A percentile compares a stretch with the other conserved stretches of the same genome.
Evolutionary conservation across 2,888 invertebrate genomes (phyloP).

Genomic region (Trachelus iudaicus): DNA sequence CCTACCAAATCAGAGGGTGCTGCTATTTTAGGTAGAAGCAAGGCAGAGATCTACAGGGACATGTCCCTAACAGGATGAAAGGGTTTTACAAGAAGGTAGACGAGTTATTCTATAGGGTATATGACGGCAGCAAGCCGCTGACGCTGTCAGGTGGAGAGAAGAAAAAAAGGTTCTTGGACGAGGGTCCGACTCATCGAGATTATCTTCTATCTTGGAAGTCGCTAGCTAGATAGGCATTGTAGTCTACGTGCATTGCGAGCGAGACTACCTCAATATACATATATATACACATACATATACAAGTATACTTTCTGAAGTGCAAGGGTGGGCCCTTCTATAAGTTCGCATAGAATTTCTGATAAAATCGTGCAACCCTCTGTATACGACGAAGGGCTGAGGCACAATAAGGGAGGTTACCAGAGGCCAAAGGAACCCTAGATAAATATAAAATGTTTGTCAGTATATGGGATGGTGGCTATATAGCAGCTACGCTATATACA

Average conservation of each 20-base stretch:
- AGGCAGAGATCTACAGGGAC: background rate
- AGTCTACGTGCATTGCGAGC: background rate
- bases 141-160: constrained; percentile 36
- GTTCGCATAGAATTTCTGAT: constrained; percentile 24
- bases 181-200: constrained; percentile 40
- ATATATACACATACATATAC: constrained; percentile 17
- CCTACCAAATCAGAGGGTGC: constrained; percentile 10
- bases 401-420: constrained; percentile 6
- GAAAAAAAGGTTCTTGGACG: constrained; percentile 5
- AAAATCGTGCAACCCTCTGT: constrained; percentile 37
- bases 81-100: constrained; percentile 12
- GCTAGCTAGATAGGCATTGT: background rate
- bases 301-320: background rate
- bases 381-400: constrained; percentile 25
- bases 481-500: background rate
- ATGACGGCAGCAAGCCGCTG: constrained; percentile 44
- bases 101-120: constrained; percentile 9
- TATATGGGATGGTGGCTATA: background rate
- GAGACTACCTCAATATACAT: constrained; percentile 3
- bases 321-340: background rate
- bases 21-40: constrained; percentile 9
- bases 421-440: background rate
- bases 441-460: background rate
- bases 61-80: background rate
- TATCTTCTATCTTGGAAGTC: constrained; percentile 26